These are phyloP conservation scores for Diplodus puntazzo DNA, from an alignment of 2,797 vertebrate genomes.

Conservation along the genomic window DNA sequence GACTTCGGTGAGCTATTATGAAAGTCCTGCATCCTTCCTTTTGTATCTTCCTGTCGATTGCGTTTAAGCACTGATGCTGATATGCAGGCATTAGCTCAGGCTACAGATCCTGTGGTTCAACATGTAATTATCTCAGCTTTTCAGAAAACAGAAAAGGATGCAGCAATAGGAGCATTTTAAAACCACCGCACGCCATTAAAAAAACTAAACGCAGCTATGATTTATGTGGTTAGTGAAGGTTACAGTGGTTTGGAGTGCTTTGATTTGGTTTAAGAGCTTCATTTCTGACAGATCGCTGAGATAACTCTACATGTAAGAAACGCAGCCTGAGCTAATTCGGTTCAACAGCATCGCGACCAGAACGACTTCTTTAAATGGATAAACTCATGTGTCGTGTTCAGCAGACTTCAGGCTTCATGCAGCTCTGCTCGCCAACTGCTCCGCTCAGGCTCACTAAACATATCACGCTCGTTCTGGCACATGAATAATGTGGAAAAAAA, in stretches of 20 bases:
- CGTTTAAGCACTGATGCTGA: neutral
- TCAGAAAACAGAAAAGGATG: neutral
- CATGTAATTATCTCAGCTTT: neutral
- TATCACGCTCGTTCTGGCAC: slow-evolving; percentile 47
- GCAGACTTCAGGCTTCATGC: slow-evolving; percentile 15
- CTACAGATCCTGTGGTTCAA: neutral
- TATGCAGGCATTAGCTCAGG: neutral
- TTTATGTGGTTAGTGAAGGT: neutral
- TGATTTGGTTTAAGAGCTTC: neutral
- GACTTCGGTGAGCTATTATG: neutral
- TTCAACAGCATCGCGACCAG: neutral
- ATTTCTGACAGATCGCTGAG: neutral
- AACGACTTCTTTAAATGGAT: slow-evolving; percentile 46
- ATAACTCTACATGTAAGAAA: neutral
- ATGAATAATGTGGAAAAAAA: slow-evolving; percentile 60
- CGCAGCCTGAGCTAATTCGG: neutral
- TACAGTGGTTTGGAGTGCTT: neutral
- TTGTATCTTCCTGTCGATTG: neutral
- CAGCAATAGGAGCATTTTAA: neutral
- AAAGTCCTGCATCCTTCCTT: neutral
- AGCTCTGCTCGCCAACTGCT: slow-evolving; percentile 33
- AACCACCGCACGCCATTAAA: neutral
- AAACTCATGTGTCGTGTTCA: slow-evolving; percentile 41
- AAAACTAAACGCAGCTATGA: no score
- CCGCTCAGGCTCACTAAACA: slow-evolving; percentile 51